phyloP scores from a whole-genome alignment of 2,888 invertebrate species.

The Drosophila dives region DNA sequence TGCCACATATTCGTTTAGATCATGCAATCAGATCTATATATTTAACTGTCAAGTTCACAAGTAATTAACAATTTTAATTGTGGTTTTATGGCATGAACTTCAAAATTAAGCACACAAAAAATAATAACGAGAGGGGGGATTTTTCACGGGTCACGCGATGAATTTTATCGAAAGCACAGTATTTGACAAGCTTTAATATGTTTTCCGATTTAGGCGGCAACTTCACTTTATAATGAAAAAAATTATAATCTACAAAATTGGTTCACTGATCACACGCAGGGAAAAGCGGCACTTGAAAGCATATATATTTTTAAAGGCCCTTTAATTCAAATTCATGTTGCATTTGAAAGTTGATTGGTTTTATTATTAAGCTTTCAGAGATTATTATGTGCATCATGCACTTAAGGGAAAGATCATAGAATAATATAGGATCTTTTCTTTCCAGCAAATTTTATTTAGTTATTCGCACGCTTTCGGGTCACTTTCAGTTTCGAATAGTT shows the following conservation, averaged over 20 bases:
- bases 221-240: neutral
- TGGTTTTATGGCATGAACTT: conserved; percentile 38
- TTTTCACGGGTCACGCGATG: conserved; percentile 15
- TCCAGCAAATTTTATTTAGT: neutral
- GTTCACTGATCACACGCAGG: neutral
- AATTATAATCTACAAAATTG: neutral
- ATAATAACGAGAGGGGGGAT: neutral
- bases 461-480: conserved; percentile 34
- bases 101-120: conserved; percentile 28
- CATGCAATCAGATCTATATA: conserved; percentile 59
- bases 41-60: conserved; percentile 71
- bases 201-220: neutral
- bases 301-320: neutral
- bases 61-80: conserved; percentile 65
- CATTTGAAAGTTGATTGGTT: neutral
- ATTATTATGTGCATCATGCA: neutral
- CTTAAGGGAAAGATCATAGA: neutral
- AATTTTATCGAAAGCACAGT: neutral
- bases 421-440: neutral
- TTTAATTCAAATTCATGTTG: neutral
- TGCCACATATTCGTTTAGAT: conserved; percentile 57
- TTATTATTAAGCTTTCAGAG: neutral
- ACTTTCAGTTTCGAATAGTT: conserved; percentile 30
- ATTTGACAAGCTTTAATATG: neutral
- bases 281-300: neutral